phyloP scores from a whole-genome alignment of 2,113 vertebrate genomes.

The Otolemur garnettii region DNA sequence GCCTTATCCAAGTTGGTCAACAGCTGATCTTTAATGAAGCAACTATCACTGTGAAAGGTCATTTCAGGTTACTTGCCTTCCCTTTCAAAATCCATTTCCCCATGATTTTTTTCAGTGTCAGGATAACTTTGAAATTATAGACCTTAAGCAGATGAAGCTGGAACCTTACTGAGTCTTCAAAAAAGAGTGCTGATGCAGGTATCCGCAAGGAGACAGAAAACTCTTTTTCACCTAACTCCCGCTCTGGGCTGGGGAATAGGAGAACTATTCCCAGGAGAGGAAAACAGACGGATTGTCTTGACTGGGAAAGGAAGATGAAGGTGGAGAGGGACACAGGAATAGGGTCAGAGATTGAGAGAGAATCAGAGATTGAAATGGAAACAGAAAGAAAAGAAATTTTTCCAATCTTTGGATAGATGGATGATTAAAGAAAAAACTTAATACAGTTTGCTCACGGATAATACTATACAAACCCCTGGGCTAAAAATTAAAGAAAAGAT shows the following conservation, averaged over 20 bases:
- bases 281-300: background rate
- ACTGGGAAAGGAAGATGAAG: background rate
- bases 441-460: background rate
- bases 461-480: background rate
- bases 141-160: conserved; percentile 45
- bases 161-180: background rate
- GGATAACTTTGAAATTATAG: conserved; percentile 33
- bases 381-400: background rate
- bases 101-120: conserved; percentile 12
- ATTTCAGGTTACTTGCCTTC: conserved; percentile 13
- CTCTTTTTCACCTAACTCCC: background rate
- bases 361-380: background rate
- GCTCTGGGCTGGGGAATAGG: background rate
- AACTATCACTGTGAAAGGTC: conserved; percentile 8
- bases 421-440: background rate
- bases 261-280: background rate
- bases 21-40: conserved; percentile 60
- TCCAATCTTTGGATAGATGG: background rate
- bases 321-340: background rate
- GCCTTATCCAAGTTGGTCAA: conserved; percentile 51
- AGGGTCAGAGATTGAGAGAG: background rate
- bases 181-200: background rate
- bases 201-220: background rate
- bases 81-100: background rate
- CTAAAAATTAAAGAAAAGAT: background rate